Evolutionary conservation across 2,888 invertebrate genomes (phyloP).

Genomic region (Plagodis pulveraria): DNA sequence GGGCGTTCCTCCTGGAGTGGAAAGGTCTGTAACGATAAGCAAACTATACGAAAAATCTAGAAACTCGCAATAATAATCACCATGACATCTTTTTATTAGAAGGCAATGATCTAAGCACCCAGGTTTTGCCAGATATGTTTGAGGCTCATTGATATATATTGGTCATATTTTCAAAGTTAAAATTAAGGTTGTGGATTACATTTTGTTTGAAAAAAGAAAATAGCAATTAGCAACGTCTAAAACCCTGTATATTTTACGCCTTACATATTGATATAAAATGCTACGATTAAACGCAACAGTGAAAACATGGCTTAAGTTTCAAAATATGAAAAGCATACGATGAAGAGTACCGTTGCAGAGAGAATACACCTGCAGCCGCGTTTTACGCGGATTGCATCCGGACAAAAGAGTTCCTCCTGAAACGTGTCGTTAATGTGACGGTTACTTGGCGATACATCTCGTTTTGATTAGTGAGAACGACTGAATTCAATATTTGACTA

Average conservation of each 20-base stretch:
- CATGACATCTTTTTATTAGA: too few relatives aligned
- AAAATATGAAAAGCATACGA: constrained; percentile 62
- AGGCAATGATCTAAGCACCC: too few relatives aligned
- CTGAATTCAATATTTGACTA: constrained; percentile 9
- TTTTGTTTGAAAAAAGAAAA: neutral
- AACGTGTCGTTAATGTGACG: constrained; percentile 21
- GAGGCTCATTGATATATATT: too few relatives aligned
- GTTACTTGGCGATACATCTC: constrained; percentile 12
- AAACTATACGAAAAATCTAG: too few relatives aligned
- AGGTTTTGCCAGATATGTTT: too few relatives aligned
- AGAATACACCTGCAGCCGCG: constrained; percentile 47
- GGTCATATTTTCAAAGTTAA: too few relatives aligned
- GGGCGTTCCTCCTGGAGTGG: too few relatives aligned
- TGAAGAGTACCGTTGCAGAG: constrained; percentile 50
- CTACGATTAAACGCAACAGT: constrained; percentile 38
- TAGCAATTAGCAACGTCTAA: neutral
- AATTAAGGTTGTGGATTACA: too few relatives aligned
- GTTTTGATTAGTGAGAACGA: constrained; percentile 25
- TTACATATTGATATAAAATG: neutral
- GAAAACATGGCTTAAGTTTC: constrained; percentile 49
- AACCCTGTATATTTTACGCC: neutral
- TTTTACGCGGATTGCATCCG: constrained; percentile 73
- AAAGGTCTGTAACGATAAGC: too few relatives aligned
- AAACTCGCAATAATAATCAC: too few relatives aligned
- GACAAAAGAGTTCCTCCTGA: constrained; percentile 43